Percentiles rank a stretch among this genome's conserved stretches.
These are phyloP conservation scores for Cranoglanis bouderius DNA, from an alignment of 2,113 vertebrate species.

Conservation along the genomic window DNA sequence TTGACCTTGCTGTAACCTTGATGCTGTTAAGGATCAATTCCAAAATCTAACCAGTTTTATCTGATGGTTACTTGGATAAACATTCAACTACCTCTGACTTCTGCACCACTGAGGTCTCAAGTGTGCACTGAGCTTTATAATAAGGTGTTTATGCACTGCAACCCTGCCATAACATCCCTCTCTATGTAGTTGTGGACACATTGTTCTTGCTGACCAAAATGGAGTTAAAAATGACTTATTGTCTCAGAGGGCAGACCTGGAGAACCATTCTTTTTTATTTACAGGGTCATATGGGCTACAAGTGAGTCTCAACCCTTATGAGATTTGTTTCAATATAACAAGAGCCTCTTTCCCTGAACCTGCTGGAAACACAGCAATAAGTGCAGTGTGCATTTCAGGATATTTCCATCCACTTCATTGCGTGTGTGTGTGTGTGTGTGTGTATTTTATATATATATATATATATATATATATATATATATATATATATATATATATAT, in stretches of 20 bases:
- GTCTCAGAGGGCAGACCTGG: slow-evolving; percentile 3
- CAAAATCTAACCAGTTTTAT: not conserved
- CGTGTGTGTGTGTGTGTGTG: too few species aligned
- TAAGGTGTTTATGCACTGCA: not conserved
- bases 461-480: too few species aligned
- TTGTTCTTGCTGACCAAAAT: slow-evolving; percentile 8
- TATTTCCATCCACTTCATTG: slow-evolving; percentile 39
- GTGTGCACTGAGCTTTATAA: not conserved
- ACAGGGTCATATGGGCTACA: slow-evolving; percentile 23
- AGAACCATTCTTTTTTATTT: slow-evolving; percentile 24
- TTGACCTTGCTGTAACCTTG: not conserved
- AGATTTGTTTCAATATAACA: slow-evolving; percentile 47
- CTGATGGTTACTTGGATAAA: not conserved
- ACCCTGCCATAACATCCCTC: not conserved
- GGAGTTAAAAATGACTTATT: slow-evolving; percentile 10
- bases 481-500: too few species aligned
- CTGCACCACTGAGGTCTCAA: not conserved
- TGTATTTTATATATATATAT: too few species aligned
- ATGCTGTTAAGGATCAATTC: not conserved
- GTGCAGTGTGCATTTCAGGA: slow-evolving; percentile 33
- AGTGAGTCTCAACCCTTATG: slow-evolving; percentile 27
- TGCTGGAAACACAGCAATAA: slow-evolving; percentile 38
- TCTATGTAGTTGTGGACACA: not conserved
- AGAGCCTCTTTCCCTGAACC: slow-evolving; percentile 24
- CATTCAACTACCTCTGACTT: not conserved